Evolutionary conservation across 2,888 invertebrate species (phyloP).

Genomic region (Nymphalis urticae): DNA sequence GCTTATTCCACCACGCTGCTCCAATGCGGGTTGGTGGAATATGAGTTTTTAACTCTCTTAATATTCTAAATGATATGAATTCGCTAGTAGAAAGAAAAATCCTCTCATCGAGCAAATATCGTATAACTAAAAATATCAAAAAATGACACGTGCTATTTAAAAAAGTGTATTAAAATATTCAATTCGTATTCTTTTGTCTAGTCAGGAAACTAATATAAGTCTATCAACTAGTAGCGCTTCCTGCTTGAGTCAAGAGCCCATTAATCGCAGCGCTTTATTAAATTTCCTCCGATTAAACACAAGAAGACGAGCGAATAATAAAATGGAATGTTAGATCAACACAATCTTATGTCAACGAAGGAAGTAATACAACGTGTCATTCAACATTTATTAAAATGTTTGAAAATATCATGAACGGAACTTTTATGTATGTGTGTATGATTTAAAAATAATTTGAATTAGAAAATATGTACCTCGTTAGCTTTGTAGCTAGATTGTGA

Average conservation of each 20-base stretch:
- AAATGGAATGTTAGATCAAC: slow-evolving; percentile 43
- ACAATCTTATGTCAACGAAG: slow-evolving; percentile 29
- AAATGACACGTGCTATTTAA: not conserved
- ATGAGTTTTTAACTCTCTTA: not conserved
- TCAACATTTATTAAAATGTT: not conserved
- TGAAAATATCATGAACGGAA: not conserved
- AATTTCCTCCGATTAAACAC: slow-evolving; percentile 56
- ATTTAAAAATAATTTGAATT: too few species aligned
- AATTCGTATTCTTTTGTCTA: slow-evolving; percentile 6
- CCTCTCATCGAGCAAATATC: too few species aligned
- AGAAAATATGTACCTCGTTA: too few species aligned
- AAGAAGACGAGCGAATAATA: slow-evolving; percentile 55
- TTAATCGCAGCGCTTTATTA: slow-evolving; percentile 60
- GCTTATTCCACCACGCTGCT: too few species aligned
- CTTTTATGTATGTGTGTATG: not conserved
- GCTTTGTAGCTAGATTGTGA: too few species aligned
- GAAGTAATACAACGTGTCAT: slow-evolving; percentile 24
- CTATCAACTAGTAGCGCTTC: slow-evolving; percentile 23
- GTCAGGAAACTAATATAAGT: slow-evolving; percentile 25
- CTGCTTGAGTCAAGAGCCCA: slow-evolving; percentile 40
- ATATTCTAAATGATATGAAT: not conserved
- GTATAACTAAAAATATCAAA: not conserved
- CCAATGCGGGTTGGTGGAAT: too few species aligned
- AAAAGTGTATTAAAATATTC: slow-evolving; percentile 8
- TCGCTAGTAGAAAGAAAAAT: too few species aligned